Evolutionary conservation across 53 echinoderm and acorn worm genomes (phyloP).

Genomic region (Mesocentrotus franciscanus): DNA sequence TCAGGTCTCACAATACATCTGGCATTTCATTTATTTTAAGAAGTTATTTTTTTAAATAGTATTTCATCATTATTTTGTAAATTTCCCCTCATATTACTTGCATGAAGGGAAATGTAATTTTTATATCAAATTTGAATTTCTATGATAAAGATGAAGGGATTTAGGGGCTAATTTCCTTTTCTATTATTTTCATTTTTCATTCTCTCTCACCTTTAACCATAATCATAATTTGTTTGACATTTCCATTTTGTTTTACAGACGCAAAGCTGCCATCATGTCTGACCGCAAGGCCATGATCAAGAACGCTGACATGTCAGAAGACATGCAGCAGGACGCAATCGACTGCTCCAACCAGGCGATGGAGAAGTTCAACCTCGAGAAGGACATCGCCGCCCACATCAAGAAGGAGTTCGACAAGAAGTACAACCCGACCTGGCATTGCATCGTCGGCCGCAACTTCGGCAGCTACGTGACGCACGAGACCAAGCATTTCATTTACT

Average conservation of each 20-base stretch:
- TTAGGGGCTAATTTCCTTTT: no score
- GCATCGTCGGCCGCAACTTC: slow-evolving; percentile 92
- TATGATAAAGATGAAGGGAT: no score
- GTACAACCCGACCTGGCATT: slow-evolving; percentile 96
- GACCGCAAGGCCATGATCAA: slow-evolving; percentile 93
- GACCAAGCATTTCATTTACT: slow-evolving; percentile 96
- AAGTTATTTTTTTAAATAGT: no score
- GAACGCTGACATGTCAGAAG: slow-evolving; percentile 96
- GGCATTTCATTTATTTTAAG: no score
- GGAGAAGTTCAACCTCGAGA: slow-evolving; percentile 93
- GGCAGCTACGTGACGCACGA: slow-evolving; percentile 97
- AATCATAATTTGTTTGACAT: no score
- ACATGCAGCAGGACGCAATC: slow-evolving; percentile 88
- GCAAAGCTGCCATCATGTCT: slow-evolving; percentile 73
- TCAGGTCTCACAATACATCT: no score
- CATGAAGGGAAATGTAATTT: no score
- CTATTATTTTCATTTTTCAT: no score
- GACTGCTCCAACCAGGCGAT: slow-evolving; percentile 79
- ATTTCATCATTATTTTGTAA: no score
- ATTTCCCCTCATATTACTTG: no score
- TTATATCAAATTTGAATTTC: no score
- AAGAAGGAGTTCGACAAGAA: slow-evolving; percentile 97
- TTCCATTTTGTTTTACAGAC: neutral
- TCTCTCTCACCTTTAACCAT: no score
- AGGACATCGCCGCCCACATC: slow-evolving; percentile 92